Evolutionary conservation across 2,113 vertebrate genomes (phyloP).

Genomic region (Mormyrus lacerda): DNA sequence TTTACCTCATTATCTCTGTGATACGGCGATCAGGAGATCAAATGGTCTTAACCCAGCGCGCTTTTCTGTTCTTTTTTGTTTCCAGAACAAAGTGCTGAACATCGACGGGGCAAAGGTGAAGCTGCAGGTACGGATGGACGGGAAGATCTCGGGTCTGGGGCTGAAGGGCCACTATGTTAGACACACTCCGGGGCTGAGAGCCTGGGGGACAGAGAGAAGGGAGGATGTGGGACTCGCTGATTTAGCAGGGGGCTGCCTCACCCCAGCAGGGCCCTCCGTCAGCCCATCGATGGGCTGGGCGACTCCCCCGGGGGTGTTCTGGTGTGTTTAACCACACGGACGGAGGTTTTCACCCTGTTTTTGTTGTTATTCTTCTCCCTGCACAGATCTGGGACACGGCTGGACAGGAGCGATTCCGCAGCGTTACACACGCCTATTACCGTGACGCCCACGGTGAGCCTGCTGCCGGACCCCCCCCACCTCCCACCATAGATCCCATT

Average conservation of each 20-base stretch:
- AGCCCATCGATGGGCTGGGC: background rate
- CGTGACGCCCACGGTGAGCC: constrained; percentile 82
- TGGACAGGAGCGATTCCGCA: constrained; percentile 83
- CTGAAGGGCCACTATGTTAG: background rate
- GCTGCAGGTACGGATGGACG: constrained; percentile 69
- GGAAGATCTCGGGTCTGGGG: background rate
- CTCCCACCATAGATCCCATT: background rate
- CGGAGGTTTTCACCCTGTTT: background rate
- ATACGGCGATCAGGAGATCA: no score
- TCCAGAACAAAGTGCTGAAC: constrained; percentile 86
- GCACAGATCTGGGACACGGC: constrained; percentile 85
- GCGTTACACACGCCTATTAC: constrained; percentile 90
- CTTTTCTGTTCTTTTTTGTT: constrained; percentile 44
- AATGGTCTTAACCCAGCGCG: background rate
- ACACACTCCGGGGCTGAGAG: background rate
- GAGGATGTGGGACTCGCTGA: background rate
- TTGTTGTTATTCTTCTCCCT: background rate
- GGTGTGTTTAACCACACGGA: background rate
- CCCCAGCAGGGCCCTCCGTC: background rate
- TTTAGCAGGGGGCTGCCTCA: background rate
- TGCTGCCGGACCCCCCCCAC: no score
- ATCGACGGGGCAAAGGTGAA: constrained; percentile 86
- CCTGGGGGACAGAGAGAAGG: background rate
- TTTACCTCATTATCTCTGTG: background rate
- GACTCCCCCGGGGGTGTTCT: background rate